Percentiles rank a stretch among this genome's conserved stretches.
Evolutionary conservation across 1,140 invertebrate species (phyloP).

Genomic region (Drosophila erecta): DNA sequence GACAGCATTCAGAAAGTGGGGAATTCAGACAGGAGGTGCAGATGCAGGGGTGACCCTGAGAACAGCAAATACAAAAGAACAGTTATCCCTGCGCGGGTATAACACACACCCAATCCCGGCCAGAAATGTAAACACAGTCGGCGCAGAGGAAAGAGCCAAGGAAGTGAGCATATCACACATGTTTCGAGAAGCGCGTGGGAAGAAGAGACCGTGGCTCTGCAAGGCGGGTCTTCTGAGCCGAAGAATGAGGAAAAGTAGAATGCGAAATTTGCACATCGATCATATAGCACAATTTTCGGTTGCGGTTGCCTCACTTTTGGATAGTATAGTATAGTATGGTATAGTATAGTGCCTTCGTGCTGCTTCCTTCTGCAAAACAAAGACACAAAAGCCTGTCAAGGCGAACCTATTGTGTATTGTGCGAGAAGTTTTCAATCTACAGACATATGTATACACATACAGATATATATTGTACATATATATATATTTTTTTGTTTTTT

Average conservation of each 20-base stretch:
- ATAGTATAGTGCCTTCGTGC: not conserved
- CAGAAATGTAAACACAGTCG: conserved; percentile 39
- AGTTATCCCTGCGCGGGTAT: conserved; percentile 28
- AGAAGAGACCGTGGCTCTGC: not conserved
- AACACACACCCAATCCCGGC: conserved; percentile 7
- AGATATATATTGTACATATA: no score
- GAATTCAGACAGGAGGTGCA: not conserved
- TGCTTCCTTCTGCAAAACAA: conserved; percentile 11
- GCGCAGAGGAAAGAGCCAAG: conserved; percentile 16
- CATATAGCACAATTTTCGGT: conserved; percentile 19
- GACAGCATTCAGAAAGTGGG: not conserved
- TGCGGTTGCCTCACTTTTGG: not conserved
- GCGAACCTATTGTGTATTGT: conserved; percentile 36
- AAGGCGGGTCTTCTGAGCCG: not conserved
- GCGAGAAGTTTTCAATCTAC: conserved; percentile 17
- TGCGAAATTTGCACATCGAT: conserved; percentile 46
- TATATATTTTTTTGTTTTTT: conserved; percentile 6
- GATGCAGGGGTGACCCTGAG: conserved; percentile 13
- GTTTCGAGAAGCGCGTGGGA: conserved; percentile 17
- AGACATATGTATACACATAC: not conserved
- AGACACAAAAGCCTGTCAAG: conserved; percentile 48
- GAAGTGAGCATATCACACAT: conserved; percentile 45
- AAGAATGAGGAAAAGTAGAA: not conserved
- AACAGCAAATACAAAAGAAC: conserved; percentile 51
- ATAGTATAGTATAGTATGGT: not conserved